Percentiles rank a stretch among this genome's conserved stretches.
Evolutionary conservation across 1,140 invertebrate genomes (phyloP).

Genomic region (Drosophila parabipectinata): DNA sequence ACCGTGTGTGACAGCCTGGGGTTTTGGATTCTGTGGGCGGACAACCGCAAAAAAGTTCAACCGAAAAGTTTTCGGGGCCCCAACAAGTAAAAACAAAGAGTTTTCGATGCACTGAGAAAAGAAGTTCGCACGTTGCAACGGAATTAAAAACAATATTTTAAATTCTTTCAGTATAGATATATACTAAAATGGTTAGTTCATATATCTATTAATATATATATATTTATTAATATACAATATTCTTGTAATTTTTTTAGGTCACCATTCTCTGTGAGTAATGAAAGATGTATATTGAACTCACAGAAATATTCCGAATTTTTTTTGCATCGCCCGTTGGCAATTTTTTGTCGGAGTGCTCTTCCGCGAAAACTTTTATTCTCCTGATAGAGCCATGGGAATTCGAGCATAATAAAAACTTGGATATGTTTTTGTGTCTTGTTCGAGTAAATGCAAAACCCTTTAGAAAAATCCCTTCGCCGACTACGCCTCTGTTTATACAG

Average conservation of each 20-base stretch:
- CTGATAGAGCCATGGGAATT: neutral
- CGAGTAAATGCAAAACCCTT: neutral
- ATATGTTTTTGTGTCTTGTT: neutral
- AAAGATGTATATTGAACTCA: too few species aligned
- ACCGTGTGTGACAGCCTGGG: constrained; percentile 68
- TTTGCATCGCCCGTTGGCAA: too few species aligned
- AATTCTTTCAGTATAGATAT: too few species aligned
- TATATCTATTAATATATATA: too few species aligned
- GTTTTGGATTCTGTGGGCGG: constrained; percentile 41
- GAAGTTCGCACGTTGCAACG: neutral
- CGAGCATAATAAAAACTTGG: neutral
- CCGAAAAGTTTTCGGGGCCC: constrained; percentile 39
- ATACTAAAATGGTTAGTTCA: too few species aligned
- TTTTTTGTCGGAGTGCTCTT: neutral
- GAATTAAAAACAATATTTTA: too few species aligned
- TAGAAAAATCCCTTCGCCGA: neutral
- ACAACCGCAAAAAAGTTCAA: constrained; percentile 38
- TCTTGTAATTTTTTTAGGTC: too few species aligned
- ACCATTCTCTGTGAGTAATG: too few species aligned
- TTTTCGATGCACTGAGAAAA: constrained; percentile 4
- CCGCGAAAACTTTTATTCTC: neutral
- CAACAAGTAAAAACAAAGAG: constrained; percentile 26
- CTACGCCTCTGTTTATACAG: neutral
- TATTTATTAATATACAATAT: too few species aligned
- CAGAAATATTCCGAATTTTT: too few species aligned